These are phyloP conservation scores for Pundamilia nyererei DNA, from an alignment of 2,113 vertebrate genomes.

Conservation along the genomic window DNA sequence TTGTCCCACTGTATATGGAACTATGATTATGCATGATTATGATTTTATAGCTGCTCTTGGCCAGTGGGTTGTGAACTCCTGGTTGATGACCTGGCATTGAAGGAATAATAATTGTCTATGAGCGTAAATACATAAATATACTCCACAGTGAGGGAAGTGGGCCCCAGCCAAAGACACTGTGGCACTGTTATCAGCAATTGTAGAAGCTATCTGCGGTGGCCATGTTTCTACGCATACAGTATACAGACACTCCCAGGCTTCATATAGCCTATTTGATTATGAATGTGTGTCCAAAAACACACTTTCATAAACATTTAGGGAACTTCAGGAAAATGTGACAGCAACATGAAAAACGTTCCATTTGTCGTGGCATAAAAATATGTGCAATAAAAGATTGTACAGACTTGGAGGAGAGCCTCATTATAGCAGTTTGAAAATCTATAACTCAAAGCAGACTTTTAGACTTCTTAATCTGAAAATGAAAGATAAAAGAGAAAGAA, in stretches of 20 bases:
- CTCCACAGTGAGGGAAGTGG: neutral
- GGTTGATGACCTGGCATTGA: neutral
- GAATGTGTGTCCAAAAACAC: neutral
- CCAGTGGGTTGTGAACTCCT: neutral
- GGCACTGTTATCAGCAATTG: conserved; percentile 38
- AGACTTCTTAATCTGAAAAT: neutral
- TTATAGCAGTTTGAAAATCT: neutral
- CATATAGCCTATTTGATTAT: neutral
- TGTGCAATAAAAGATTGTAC: neutral
- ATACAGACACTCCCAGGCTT: conserved; percentile 49
- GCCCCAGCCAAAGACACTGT: neutral
- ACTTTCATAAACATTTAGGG: neutral
- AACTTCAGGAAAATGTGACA: neutral
- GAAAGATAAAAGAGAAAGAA: neutral
- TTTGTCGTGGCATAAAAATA: neutral
- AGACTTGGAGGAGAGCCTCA: neutral
- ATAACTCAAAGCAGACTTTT: neutral
- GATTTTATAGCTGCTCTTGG: neutral
- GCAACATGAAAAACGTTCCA: neutral
- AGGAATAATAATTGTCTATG: neutral
- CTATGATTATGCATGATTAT: neutral
- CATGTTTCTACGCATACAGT: conserved; percentile 31
- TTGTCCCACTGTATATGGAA: neutral
- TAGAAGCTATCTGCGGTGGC: conserved; percentile 44
- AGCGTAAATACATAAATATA: neutral